These are phyloP conservation scores for Holothuria leucospilota DNA, from an alignment of 53 echinoderm and acorn worm species.

Conservation along the genomic window DNA sequence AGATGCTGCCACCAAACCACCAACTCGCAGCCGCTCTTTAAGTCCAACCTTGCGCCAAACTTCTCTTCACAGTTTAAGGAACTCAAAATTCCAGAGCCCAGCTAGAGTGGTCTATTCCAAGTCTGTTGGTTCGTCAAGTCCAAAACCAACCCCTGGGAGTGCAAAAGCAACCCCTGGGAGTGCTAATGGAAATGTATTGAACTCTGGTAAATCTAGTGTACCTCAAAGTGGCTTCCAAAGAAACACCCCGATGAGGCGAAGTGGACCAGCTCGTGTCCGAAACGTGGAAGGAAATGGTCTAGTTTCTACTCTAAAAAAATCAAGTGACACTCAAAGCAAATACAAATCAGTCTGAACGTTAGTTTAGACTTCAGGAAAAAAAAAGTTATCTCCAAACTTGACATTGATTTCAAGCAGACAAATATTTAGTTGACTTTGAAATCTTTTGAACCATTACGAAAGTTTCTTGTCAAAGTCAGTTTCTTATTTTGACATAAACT, in stretches of 20 bases:
- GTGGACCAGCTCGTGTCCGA: slow-evolving; percentile 19
- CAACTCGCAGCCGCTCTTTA: slow-evolving; percentile 78
- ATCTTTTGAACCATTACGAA: too few relatives aligned
- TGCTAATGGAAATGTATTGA: not conserved
- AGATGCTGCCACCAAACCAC: slow-evolving; percentile 35
- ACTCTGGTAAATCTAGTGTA: not conserved
- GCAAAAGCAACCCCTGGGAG: not conserved
- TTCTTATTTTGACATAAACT: too few relatives aligned
- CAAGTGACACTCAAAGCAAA: slow-evolving; percentile 32
- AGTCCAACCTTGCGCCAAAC: slow-evolving; percentile 84
- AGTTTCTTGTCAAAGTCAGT: too few relatives aligned
- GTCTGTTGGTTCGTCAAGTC: not conserved
- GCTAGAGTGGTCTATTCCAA: not conserved
- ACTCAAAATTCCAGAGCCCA: slow-evolving; percentile 39
- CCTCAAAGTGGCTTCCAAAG: slow-evolving; percentile 25
- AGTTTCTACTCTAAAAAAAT: not conserved
- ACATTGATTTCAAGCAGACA: too few relatives aligned
- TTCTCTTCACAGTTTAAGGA: slow-evolving; percentile 66
- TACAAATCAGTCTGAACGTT: slow-evolving; percentile 8
- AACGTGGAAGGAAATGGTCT: not conserved
- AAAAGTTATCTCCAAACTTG: too few relatives aligned
- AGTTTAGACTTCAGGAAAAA: not conserved
- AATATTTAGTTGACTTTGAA: too few relatives aligned
- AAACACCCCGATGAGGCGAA: slow-evolving; percentile 24
- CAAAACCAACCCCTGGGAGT: not conserved